A percentile compares a stretch with the other conserved stretches of the same genome.
These are phyloP conservation scores for Mantis religiosa DNA, from an alignment of 2,888 invertebrate species.

Conservation along the genomic window DNA sequence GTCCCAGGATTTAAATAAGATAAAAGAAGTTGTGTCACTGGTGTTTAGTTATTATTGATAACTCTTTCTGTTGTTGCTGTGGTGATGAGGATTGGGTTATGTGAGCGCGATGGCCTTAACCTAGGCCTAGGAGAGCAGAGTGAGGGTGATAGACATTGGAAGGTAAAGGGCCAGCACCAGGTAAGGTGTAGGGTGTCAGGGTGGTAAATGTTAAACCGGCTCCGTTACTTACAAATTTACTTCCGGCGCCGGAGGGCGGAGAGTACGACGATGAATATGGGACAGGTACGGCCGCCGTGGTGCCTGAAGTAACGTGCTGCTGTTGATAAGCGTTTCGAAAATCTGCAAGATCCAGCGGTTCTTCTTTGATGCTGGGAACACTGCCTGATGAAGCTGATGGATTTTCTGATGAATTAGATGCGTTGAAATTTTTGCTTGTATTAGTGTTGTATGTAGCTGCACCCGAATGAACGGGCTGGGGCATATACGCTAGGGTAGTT, in stretches of 20 bases:
- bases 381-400: slow-evolving; percentile 53
- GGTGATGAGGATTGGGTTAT: not conserved
- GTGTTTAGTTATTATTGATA: too few relatives aligned
- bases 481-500: slow-evolving; percentile 83
- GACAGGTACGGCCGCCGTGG: slow-evolving; percentile 45
- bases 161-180: slow-evolving; percentile 35
- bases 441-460: slow-evolving; percentile 49
- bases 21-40: too few relatives aligned
- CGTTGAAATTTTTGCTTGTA: slow-evolving; percentile 52
- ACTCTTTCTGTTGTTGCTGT: slow-evolving; percentile 21
- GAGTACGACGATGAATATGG: slow-evolving; percentile 34
- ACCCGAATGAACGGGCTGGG: slow-evolving; percentile 84
- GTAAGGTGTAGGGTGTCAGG: slow-evolving; percentile 50
- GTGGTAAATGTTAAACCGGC: slow-evolving; percentile 53
- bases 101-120: slow-evolving; percentile 7
- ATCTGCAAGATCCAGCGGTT: slow-evolving; percentile 71
- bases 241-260: slow-evolving; percentile 37
- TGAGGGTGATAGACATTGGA: slow-evolving; percentile 29
- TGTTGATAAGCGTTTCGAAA: slow-evolving; percentile 32
- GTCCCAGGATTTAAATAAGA: too few relatives aligned
- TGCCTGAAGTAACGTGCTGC: slow-evolving; percentile 42
- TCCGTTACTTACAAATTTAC: slow-evolving; percentile 40
- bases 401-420: slow-evolving; percentile 36
- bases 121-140: slow-evolving; percentile 16
- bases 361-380: slow-evolving; percentile 75